These are phyloP conservation scores for Yasuhikotakia modesta DNA, from an alignment of 2,797 vertebrate genomes.

Conservation along the genomic window DNA sequence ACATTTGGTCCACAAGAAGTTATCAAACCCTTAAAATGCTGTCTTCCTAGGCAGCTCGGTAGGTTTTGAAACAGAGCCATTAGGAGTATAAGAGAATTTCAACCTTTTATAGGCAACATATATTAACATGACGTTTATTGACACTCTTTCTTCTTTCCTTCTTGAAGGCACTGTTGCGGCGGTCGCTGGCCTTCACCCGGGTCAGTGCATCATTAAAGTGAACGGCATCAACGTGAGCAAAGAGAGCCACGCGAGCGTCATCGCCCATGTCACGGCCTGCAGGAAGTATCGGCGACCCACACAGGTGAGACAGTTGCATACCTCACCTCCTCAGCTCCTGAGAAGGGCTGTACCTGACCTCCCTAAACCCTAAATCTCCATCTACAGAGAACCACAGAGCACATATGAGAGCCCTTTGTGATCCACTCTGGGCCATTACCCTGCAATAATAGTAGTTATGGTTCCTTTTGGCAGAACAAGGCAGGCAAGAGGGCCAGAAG, in stretches of 20 bases:
- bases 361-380: background rate
- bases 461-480: constrained; percentile 59
- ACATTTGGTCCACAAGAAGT: too few species aligned
- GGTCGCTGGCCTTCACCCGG: constrained; percentile 90
- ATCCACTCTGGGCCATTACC: constrained; percentile 62
- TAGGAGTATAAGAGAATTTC: background rate
- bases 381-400: background rate
- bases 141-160: background rate
- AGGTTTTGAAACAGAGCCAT: background rate
- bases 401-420: constrained; percentile 6
- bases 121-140: too few species aligned
- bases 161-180: constrained; percentile 90
- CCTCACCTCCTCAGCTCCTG: constrained; percentile 31
- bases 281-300: constrained; percentile 89
- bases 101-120: too few species aligned
- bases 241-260: constrained; percentile 95
- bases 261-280: constrained; percentile 95
- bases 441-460: constrained; percentile 71
- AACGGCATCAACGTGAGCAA: constrained; percentile 99
- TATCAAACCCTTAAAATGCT: too few species aligned
- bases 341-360: constrained; percentile 27
- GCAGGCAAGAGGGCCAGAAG: constrained; percentile 63
- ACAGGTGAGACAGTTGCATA: constrained; percentile 79
- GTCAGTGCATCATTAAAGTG: constrained; percentile 98
- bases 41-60: background rate